Evolutionary conservation across 2,113 vertebrate genomes (phyloP).

Genomic region (Thermophis baileyi): DNA sequence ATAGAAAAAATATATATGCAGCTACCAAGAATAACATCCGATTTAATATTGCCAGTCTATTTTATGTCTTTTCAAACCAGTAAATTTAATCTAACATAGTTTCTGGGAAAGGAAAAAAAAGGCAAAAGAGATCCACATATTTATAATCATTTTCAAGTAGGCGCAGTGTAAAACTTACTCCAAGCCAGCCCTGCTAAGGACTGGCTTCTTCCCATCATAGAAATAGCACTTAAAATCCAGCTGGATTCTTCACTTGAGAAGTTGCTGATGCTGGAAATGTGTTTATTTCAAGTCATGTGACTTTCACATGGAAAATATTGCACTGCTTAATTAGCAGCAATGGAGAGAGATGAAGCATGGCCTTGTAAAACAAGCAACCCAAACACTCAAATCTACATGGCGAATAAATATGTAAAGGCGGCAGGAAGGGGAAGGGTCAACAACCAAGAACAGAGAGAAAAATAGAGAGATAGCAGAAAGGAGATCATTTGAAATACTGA

Average conservation of each 20-base stretch:
- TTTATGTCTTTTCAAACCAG: conserved; percentile 54
- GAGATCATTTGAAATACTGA: conserved; percentile 2
- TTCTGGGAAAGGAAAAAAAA: conserved; percentile 54
- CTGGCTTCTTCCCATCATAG: conserved; percentile 58
- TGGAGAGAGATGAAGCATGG: conserved; percentile 58
- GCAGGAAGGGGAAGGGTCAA: not conserved
- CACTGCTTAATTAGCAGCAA: conserved; percentile 62
- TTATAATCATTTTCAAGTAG: conserved; percentile 63
- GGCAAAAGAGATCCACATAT: conserved; percentile 29
- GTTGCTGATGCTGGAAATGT: conserved; percentile 66
- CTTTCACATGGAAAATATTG: conserved; percentile 71
- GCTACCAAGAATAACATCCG: conserved; percentile 68
- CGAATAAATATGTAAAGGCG: conserved; percentile 30
- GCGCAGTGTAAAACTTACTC: conserved; percentile 48
- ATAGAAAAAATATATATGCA: conserved; percentile 28
- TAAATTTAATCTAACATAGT: conserved; percentile 50
- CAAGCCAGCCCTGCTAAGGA: conserved; percentile 54
- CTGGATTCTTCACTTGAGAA: conserved; percentile 62
- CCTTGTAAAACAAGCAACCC: conserved; percentile 61
- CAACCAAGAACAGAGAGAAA: conserved; percentile 22
- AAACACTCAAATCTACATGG: conserved; percentile 44
- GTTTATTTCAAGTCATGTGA: conserved; percentile 64
- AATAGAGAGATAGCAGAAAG: conserved; percentile 32
- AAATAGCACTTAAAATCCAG: conserved; percentile 61
- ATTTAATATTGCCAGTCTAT: conserved; percentile 60